A percentile compares a stretch with the other conserved stretches of the same genome.
phyloP scores from a whole-genome alignment of 2,797 vertebrate genomes.

The Sebastolobus altivelis region DNA sequence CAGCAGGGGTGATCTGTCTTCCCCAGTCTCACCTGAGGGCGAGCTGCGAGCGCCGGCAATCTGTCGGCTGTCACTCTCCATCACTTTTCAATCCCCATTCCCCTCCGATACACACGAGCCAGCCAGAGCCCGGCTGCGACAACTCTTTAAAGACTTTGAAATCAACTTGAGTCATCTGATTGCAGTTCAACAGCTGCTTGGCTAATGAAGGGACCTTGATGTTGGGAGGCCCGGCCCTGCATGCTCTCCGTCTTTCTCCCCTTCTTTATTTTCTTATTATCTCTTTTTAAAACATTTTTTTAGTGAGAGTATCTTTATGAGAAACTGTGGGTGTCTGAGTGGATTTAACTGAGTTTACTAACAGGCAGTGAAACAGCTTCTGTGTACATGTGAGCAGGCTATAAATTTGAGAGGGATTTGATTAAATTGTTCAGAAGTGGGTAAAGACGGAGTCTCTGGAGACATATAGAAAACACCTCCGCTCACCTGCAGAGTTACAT shows the following conservation, averaged over 20 bases:
- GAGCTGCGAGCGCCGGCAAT: conserved; percentile 68
- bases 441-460: no score
- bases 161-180: conserved; percentile 66
- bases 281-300: background rate
- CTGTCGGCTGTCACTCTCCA: conserved; percentile 81
- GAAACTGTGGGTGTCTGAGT: background rate
- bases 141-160: conserved; percentile 75
- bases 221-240: conserved; percentile 11
- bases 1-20: conserved; percentile 73
- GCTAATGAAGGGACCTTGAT: conserved; percentile 59
- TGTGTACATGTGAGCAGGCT: background rate
- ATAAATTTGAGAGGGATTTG: background rate
- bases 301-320: background rate
- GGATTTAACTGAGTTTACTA: background rate
- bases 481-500: background rate
- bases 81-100: conserved; percentile 74
- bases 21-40: conserved; percentile 75
- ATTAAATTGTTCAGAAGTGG: background rate
- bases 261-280: conserved; percentile 15
- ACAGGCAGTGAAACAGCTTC: background rate
- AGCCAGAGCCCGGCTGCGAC: conserved; percentile 30
- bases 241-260: background rate
- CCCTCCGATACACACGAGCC: conserved; percentile 57
- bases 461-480: no score
- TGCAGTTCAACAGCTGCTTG: conserved; percentile 64